Evolutionary conservation across 1,140 invertebrate genomes (phyloP), one percentile per base, ranked within the genome.

Genomic region (Aphelenchoides fujianensis): DNA sequence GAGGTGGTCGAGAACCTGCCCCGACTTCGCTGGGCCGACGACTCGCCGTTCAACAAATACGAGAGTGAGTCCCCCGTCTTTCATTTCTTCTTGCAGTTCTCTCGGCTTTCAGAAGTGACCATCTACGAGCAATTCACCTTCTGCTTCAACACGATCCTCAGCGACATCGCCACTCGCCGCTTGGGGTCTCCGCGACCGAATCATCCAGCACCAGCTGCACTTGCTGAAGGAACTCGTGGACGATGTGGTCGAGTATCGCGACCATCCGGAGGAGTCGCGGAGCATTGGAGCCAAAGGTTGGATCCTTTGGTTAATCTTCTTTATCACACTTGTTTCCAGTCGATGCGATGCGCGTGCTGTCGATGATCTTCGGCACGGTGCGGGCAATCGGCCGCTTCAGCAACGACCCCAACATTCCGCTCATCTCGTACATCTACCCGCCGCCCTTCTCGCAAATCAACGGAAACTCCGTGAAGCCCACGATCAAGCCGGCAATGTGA

Each of bases 51-150:
- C 19, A 78, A 72, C 34, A 82, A 82, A 73, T 66, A 61, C n/a
- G 81, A 85, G 41, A 76, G 75, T 82, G 36, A 12, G 72, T 63
- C 59, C 12, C n/a, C n/a, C n/a, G 52, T 72, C 71, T 19, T 71
- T 32, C 12, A 36, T 63, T 78, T 31, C 19, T 37, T 34, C 23
- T 37, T 28, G 36, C 19, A 9, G 16, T 72, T 48, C 12, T 63
- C 7, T 64, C 30, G 73, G 66, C 74, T 79, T n/a, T 59, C 53
- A 84, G 82, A 71, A 71, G 71, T 84, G n/a, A 73, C 83, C 7
- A 82, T 82, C 35, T 79, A 84, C 61, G 83, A 84, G 69, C 76
- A 80, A 54, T 84, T 84, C 53, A 69, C 73, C 2, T 84, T 84
- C 53, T 81, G 81, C 48, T 82, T 85, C 53, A 84, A 82, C 55